phyloP scores from a whole-genome alignment of 1,140 invertebrate species.

The Dreissena rostriformis region DNA sequence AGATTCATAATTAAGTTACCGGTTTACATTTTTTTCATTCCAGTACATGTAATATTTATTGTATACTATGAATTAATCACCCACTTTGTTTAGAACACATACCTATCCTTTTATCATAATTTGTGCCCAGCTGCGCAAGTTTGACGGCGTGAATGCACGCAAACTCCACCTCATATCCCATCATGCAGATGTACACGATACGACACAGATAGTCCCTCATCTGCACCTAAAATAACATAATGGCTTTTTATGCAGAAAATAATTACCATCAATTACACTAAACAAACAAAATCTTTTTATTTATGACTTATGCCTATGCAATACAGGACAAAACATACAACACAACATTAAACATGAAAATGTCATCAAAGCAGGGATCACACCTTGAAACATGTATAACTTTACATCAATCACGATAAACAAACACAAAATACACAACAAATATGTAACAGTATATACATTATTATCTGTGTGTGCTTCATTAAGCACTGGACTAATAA shows the following conservation, averaged over 20 bases:
- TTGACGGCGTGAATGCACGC: slow-evolving; percentile 73
- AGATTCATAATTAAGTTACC: neutral
- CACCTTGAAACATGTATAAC: neutral
- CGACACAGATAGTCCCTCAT: slow-evolving; percentile 64
- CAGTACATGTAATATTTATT: no score
- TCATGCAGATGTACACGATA: slow-evolving; percentile 67
- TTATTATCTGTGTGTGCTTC: neutral
- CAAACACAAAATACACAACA: no score
- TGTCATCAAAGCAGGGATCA: neutral
- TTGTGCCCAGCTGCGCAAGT: slow-evolving; percentile 71
- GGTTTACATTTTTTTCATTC: neutral
- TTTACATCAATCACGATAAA: neutral
- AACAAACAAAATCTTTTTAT: neutral
- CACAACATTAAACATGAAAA: neutral
- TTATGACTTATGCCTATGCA: neutral
- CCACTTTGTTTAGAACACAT: neutral
- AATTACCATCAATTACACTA: neutral
- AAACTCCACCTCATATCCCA: slow-evolving; percentile 72
- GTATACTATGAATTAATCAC: neutral
- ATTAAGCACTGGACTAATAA: neutral
- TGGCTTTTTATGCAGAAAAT: neutral
- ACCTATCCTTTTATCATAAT: slow-evolving; percentile 71
- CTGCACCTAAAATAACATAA: slow-evolving; percentile 49
- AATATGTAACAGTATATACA: neutral
- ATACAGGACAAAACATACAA: no score